Evolutionary conservation across 2,888 invertebrate genomes (phyloP).

Genomic region (Scrobipalpa costella): DNA sequence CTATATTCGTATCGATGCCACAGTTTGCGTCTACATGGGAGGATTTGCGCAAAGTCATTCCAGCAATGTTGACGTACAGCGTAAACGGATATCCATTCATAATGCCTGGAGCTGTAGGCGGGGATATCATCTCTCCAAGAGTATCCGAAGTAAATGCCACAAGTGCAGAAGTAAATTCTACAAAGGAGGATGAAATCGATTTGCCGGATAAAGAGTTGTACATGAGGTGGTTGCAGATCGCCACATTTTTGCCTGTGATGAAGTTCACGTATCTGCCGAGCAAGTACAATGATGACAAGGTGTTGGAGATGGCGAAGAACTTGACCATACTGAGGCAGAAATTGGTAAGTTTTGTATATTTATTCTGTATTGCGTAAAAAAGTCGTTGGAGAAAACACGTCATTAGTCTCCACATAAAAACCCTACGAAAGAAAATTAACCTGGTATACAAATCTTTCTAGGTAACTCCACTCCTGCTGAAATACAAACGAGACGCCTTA

Average conservation of each 20-base stretch:
- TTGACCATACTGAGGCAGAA: conserved; percentile 88
- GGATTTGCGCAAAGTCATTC: conserved; percentile 90
- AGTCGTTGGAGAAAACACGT: too few relatives aligned
- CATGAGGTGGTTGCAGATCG: conserved; percentile 94
- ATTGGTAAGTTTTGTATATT: conserved; percentile 72
- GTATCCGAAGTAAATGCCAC: conserved; percentile 50
- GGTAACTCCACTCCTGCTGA: conserved; percentile 88
- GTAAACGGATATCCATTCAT: conserved; percentile 96
- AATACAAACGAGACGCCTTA: conserved; percentile 88
- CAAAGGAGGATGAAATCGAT: conserved; percentile 69
- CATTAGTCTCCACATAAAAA: too few relatives aligned
- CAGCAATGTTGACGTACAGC: conserved; percentile 93
- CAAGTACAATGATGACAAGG: conserved; percentile 90
- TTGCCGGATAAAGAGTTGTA: conserved; percentile 91
- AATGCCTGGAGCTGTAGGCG: conserved; percentile 96
- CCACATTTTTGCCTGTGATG: conserved; percentile 94
- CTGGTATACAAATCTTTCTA: too few relatives aligned
- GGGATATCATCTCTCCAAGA: conserved; percentile 87
- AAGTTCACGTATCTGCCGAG: conserved; percentile 95
- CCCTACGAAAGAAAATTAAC: too few relatives aligned
- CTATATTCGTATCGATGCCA: conserved; percentile 92
- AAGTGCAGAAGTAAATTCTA: conserved; percentile 41
- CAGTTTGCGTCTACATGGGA: conserved; percentile 94
- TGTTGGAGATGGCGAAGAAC: conserved; percentile 88
- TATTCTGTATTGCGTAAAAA: too few relatives aligned